Evolutionary conservation across 2,113 vertebrate genomes (phyloP).

Genomic region (Phylloscopus trochilus): DNA sequence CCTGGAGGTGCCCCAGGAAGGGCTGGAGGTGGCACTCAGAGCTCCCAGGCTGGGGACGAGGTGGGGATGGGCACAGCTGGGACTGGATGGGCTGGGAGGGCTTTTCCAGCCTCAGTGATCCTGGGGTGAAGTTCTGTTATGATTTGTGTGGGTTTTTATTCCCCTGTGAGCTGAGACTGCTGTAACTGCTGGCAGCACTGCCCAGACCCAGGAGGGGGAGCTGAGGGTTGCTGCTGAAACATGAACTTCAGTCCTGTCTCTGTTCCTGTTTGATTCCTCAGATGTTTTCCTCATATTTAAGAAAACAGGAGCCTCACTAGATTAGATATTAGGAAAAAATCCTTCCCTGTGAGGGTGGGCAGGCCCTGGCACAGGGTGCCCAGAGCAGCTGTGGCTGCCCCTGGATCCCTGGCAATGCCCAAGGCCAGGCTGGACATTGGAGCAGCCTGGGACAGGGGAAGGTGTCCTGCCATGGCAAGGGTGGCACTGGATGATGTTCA

Average conservation of each 20-base stretch:
- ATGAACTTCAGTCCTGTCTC: background rate
- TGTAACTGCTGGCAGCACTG: background rate
- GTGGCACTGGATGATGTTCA: rapidly evolving
- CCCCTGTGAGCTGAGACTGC: background rate
- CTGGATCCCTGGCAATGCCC: background rate
- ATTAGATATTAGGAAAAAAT: background rate
- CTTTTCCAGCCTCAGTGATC: background rate
- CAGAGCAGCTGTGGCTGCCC: background rate
- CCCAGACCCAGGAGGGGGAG: background rate
- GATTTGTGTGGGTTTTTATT: background rate
- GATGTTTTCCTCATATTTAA: background rate
- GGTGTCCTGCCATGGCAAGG: background rate
- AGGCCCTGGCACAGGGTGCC: background rate
- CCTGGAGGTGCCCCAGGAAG: background rate
- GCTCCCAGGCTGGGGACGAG: background rate
- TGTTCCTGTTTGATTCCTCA: background rate
- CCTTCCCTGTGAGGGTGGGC: rapidly evolving
- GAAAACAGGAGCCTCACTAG: background rate
- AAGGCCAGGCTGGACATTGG: background rate
- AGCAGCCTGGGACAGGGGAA: background rate
- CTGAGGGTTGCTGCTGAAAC: background rate
- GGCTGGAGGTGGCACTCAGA: background rate
- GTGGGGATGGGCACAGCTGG: background rate
- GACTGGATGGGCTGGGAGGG: background rate
- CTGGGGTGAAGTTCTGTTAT: background rate